A percentile compares a stretch with the other conserved stretches of the same genome.
These are phyloP conservation scores for Rhynchomys soricoides DNA, from an alignment of 2,113 vertebrate genomes.

Conservation along the genomic window DNA sequence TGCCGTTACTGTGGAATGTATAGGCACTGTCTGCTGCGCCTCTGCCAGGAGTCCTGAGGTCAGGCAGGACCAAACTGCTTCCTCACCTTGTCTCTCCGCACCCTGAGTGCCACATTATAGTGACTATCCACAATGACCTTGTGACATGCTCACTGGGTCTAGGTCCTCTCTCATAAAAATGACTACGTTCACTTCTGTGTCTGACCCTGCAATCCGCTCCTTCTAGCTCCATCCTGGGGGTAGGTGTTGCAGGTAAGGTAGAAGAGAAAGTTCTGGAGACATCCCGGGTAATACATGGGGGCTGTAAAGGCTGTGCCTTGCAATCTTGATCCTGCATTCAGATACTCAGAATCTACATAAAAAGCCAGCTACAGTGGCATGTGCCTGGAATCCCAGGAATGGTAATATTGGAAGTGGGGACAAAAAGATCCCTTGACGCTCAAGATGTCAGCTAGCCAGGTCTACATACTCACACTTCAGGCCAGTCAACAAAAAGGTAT, in stretches of 20 bases:
- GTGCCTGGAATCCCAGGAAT: no score
- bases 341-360: background rate
- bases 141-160: background rate
- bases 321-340: background rate
- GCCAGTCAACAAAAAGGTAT: background rate
- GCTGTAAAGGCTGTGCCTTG: background rate
- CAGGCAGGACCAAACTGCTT: background rate
- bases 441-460: background rate
- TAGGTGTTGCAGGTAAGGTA: accelerated
- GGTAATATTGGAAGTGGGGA: background rate
- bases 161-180: background rate
- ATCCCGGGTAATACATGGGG: background rate
- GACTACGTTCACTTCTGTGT: background rate
- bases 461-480: background rate
- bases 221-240: background rate
- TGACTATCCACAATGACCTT: background rate
- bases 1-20: background rate
- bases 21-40: no score
- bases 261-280: background rate
- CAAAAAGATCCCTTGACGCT: no score
- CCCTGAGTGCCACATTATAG: background rate
- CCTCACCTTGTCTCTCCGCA: no score
- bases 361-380: background rate
- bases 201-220: no score
- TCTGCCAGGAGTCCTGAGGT: background rate